phyloP scores from a whole-genome alignment of 1,140 invertebrate species.

The Tetraneura akinire region DNA sequence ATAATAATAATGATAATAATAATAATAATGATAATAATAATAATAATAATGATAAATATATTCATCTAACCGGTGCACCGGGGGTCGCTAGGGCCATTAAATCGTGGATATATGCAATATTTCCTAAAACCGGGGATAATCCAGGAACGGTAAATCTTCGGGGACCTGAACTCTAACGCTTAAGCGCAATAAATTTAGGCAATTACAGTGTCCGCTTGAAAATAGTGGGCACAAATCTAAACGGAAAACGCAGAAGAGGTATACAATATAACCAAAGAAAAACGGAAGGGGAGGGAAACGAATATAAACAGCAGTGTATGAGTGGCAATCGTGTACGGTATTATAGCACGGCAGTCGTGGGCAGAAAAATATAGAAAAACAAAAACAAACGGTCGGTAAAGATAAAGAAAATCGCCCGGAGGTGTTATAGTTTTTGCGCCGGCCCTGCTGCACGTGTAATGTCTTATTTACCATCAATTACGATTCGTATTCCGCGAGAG shows the following conservation, averaged over 20 bases:
- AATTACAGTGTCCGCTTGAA: constrained; percentile 29
- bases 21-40: neutral
- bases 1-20: no score
- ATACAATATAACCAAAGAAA: constrained; percentile 14
- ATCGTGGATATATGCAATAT: constrained; percentile 42
- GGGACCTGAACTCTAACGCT: constrained; percentile 43
- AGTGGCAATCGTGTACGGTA: no score
- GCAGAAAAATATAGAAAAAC: constrained; percentile 15
- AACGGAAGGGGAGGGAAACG: neutral
- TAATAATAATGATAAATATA: constrained; percentile 46
- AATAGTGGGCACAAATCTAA: constrained; percentile 7
- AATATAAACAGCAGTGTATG: constrained; percentile 8
- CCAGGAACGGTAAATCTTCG: constrained; percentile 33
- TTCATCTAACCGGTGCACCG: constrained; percentile 1
- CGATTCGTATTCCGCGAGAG: constrained; percentile 10
- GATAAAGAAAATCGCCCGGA: constrained; percentile 23
- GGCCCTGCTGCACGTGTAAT: neutral
- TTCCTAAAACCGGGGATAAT: constrained; percentile 41
- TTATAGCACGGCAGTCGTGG: neutral
- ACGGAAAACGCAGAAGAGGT: neutral
- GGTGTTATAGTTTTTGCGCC: neutral
- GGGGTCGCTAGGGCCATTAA: constrained; percentile 23
- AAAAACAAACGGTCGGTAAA: constrained; percentile 3
- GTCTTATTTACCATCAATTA: constrained; percentile 44
- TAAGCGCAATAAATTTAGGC: constrained; percentile 47